These are phyloP conservation scores for Epinotia brunnichana DNA, from an alignment of 2,888 invertebrate species.

Conservation along the genomic window DNA sequence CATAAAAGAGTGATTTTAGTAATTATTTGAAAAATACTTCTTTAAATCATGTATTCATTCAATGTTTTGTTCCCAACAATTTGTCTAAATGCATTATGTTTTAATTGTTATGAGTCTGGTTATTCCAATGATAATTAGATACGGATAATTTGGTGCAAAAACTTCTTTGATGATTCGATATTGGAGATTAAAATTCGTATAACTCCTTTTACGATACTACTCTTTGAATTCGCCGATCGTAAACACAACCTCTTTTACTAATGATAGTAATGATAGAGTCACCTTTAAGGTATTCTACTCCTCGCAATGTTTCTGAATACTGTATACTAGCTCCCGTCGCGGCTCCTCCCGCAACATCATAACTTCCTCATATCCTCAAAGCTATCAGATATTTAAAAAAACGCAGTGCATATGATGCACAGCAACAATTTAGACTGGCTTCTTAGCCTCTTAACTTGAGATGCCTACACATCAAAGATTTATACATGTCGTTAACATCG, in stretches of 20 bases:
- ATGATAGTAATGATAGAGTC: constrained; percentile 20
- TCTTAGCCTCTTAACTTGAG: too few species aligned
- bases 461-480: too few species aligned
- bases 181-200: constrained; percentile 14
- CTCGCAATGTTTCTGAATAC: background rate
- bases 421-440: too few species aligned
- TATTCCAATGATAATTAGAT: constrained; percentile 34
- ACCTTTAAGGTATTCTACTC: constrained; percentile 22
- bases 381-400: too few species aligned
- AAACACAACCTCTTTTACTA: constrained; percentile 18
- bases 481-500: too few species aligned
- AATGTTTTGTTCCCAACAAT: constrained; percentile 13
- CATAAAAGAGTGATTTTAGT: background rate
- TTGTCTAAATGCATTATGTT: constrained; percentile 32
- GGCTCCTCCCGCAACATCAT: background rate
- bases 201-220: constrained; percentile 11
- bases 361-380: too few species aligned
- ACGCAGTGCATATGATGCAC: too few species aligned
- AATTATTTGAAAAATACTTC: background rate
- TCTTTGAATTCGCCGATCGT: constrained; percentile 24
- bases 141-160: constrained; percentile 1
- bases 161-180: constrained; percentile 29
- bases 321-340: background rate
- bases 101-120: constrained; percentile 32
- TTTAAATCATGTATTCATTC: background rate